A percentile compares a stretch with the other conserved stretches of the same genome.
Evolutionary conservation across 2,888 invertebrate genomes (phyloP).

Genomic region (Lissocephala sabroskyi): DNA sequence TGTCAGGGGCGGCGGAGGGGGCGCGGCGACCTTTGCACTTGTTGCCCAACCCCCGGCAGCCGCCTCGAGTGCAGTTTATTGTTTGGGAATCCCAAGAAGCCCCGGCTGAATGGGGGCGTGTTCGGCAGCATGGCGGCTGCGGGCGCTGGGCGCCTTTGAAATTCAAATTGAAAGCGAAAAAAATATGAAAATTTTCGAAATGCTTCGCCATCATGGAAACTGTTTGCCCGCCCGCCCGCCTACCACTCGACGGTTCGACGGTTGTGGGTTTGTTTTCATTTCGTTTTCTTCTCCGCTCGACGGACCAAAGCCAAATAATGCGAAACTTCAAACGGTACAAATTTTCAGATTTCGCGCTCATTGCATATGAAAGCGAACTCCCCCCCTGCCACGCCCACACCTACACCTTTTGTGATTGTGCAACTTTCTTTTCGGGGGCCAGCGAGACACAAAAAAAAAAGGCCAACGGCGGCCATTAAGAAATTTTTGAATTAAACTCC

Average conservation of each 20-base stretch:
- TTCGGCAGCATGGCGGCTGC: slow-evolving; percentile 1
- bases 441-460: too few species aligned
- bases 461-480: too few species aligned
- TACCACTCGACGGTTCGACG: slow-evolving; percentile 24
- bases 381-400: slow-evolving; percentile 14
- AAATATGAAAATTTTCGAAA: too few species aligned
- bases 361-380: slow-evolving; percentile 40
- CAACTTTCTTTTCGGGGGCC: slow-evolving; percentile 31
- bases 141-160: slow-evolving; percentile 38
- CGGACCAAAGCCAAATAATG: slow-evolving; percentile 28
- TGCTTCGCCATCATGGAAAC: slow-evolving; percentile 40
- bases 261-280: background rate
- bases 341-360: slow-evolving; percentile 43
- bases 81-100: too few species aligned
- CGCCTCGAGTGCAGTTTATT: slow-evolving; percentile 58
- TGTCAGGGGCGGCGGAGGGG: slow-evolving; percentile 2
- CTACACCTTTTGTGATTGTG: slow-evolving; percentile 52
- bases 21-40: slow-evolving; percentile 13
- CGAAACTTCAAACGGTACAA: slow-evolving; percentile 44
- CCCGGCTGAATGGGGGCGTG: slow-evolving; percentile 5
- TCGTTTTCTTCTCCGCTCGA: slow-evolving; percentile 4
- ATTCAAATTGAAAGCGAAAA: slow-evolving; percentile 44
- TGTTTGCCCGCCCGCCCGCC: slow-evolving; percentile 21
- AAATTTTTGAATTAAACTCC: too few species aligned
- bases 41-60: slow-evolving; percentile 4